phyloP scores from a whole-genome alignment of 1,140 invertebrate genomes.

The Zaprionus africanus region DNA sequence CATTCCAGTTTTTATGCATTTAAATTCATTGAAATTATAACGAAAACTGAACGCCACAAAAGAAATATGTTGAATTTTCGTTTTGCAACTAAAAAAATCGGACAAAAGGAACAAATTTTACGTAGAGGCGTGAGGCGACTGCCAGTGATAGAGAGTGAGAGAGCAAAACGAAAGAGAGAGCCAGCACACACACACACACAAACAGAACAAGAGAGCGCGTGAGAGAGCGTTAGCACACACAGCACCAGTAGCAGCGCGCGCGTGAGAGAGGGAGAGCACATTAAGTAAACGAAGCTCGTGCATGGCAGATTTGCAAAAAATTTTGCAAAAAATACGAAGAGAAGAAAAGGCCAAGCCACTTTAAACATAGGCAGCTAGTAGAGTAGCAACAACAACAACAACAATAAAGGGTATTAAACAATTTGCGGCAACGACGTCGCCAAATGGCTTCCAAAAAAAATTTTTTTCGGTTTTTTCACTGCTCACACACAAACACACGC shows the following conservation, averaged over 20 bases:
- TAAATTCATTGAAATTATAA: slow-evolving; percentile 52
- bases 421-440: slow-evolving; percentile 45
- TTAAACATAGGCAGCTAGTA: slow-evolving; percentile 41
- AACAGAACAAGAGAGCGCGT: slow-evolving; percentile 22
- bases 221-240: slow-evolving; percentile 43
- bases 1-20: slow-evolving; percentile 41
- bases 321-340: slow-evolving; percentile 41
- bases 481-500: slow-evolving; percentile 27
- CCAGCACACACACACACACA: slow-evolving; percentile 24
- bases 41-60: slow-evolving; percentile 50
- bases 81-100: slow-evolving; percentile 48
- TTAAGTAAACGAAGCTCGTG: slow-evolving; percentile 76
- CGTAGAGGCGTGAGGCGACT: slow-evolving; percentile 53
- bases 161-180: slow-evolving; percentile 27
- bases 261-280: slow-evolving; percentile 34
- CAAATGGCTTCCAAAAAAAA: slow-evolving; percentile 37
- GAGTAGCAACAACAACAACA: slow-evolving; percentile 35
- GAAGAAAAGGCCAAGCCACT: slow-evolving; percentile 49
- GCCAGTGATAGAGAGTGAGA: slow-evolving; percentile 18
- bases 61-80: slow-evolving; percentile 56
- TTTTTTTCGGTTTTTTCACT: slow-evolving; percentile 30
- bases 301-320: slow-evolving; percentile 73
- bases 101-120: slow-evolving; percentile 61
- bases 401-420: slow-evolving; percentile 55
- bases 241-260: slow-evolving; percentile 30